Base-by-base conservation (phyloP, 2,113 vertebrate genomes). In the Spermophilus dauricus region DNA sequence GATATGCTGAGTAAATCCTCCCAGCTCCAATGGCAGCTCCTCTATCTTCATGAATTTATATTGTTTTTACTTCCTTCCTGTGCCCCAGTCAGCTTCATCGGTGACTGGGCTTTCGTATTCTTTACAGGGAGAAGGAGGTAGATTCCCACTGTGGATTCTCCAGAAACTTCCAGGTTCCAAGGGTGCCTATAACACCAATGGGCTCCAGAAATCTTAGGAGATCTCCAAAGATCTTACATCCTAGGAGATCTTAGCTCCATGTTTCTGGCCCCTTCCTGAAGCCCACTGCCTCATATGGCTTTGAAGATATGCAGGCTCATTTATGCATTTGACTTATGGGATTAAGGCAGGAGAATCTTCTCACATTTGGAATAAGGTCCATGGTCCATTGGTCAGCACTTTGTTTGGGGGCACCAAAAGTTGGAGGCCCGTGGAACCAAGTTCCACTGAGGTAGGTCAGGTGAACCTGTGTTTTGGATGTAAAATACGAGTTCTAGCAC, bases 41-140 rank as follows among this genome's bases (percentile, higher is more conserved):
- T 80, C 91, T 34, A 61, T 82, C 85, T 86, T 89, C 45, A 0
- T 3, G 13, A 63, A 37, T 97, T 96, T 82, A 10, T 91, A 96
- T 96, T 98, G 95, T 96, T 98, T 89, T 95, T 89, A 72, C 63
- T 96, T 98, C 96, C 97, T 98, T 98, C 98, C 97, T 98, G 51
- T 39, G 32, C 65, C 37, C n/a, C 51, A 45, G 51, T 3, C 67
- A 26, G 67, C 87, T 73, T 63, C 42, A 8, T 42, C 24, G 2
- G 9, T 34, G 45, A 12, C 65, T 34, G 16, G 34, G 12, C 63
- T 89, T 45, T 30, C 28, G 7, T 82, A 1, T 67, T 86, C 73
- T 83, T 22, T 63, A 34, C 56, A n/a, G 48, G n/a, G 51, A 9
- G 30, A 48, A 37, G 72, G 37, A 85, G 85, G 73, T 82, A 45